Base-by-base conservation (phyloP, 1,140 invertebrate species). In the Cotesia typhae region DNA sequence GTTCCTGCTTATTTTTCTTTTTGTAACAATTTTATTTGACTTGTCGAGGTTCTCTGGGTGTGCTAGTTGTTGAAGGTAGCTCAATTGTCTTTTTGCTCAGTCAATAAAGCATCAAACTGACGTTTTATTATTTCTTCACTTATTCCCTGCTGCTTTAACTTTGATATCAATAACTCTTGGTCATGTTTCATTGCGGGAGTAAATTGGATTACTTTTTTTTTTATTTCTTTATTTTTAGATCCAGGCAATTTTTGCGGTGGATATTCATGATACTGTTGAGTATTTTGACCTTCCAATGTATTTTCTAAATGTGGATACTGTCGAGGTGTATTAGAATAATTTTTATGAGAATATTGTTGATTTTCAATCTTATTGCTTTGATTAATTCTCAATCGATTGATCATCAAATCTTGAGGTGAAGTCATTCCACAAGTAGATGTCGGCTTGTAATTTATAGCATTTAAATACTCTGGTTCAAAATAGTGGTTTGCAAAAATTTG, bases 141-240 rank as follows among this genome's bases (percentile, higher is more conserved):
- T n/a, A 84, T 73, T 0, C 77, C 73, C 51, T 86, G 84, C n/a
- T 84, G 82, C 6, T 68, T 78, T 81, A 86, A 78, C 0, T 76
- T 77, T 4, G 70, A 38, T 7, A 86, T 51, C 2, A 86, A 52
- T 36, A 78, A 17, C 36, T 85, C 83, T 53, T 86, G 84, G 63
- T 86, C 83, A 3, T 69, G 76, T 28, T 85, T 75, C 84, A 86
- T 86, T 4, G 77, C 67, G 1, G 73, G 65, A 5, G 79, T 84
- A 55, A 82, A 85, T 53, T 76, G 37, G 17, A 76, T 5, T 10
- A 3, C 10, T 12, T 72, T 77, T 5, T 17, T 67, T 12, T 61
- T 68, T 20, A 14, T 10, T 36, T 64, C 51, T 67, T 67, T 17
- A 4, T 61, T 2, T n/a, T 52, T 3, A 51, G 36, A 4, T 47